These are phyloP conservation scores for Apamea crenata DNA, from an alignment of 2,888 invertebrate genomes.

Conservation along the genomic window DNA sequence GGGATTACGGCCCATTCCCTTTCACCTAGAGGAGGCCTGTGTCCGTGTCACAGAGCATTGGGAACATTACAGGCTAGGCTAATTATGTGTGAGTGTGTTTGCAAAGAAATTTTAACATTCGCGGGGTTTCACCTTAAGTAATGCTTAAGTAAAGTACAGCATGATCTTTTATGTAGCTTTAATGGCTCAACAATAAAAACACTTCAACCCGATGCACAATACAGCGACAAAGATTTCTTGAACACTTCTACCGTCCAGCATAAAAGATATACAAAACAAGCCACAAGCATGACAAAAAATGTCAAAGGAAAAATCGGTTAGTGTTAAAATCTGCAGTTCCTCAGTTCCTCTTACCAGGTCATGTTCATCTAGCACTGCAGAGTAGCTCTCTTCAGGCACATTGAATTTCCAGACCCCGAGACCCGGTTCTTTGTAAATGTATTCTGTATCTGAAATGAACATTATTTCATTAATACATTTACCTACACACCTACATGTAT, in stretches of 20 bases:
- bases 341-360: conserved; percentile 80
- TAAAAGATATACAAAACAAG: not conserved
- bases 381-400: conserved; percentile 70
- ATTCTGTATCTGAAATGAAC: conserved; percentile 80
- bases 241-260: not conserved
- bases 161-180: not conserved
- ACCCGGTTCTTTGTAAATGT: conserved; percentile 78
- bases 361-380: conserved; percentile 74
- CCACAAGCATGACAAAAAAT: not conserved
- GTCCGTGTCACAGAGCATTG: too few species aligned
- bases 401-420: conserved; percentile 80
- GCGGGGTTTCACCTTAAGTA: not conserved
- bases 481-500: too few species aligned
- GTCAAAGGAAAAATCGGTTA: not conserved
- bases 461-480: not conserved
- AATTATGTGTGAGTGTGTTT: not conserved
- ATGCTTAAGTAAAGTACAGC: not conserved
- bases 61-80: too few species aligned
- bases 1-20: too few species aligned
- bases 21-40: too few species aligned
- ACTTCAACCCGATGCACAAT: not conserved
- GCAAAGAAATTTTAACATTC: not conserved
- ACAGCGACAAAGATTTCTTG: not conserved
- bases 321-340: not conserved
- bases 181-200: conserved; percentile 2